Base-by-base conservation (phyloP, 2,113 vertebrate genomes). In the Pedionomus torquatus region DNA sequence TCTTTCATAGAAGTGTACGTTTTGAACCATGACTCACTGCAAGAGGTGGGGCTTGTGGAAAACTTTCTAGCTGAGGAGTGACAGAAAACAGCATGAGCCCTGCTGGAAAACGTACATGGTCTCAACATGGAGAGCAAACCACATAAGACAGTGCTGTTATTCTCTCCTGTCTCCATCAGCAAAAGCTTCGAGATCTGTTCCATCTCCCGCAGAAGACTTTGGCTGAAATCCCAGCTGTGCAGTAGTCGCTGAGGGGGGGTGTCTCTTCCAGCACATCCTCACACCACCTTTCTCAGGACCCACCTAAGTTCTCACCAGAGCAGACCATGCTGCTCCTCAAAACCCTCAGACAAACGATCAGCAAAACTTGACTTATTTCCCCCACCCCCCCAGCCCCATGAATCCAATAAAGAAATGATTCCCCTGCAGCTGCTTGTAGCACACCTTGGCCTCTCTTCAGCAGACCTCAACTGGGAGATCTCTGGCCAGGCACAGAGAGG, bases 211-310 rank as follows among this genome's bases (percentile, higher is more conserved):
- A 1, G 0, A 79, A 28, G 65, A 33, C 33, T 72, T 55, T 65
- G 66, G 63, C 70, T 1, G 0, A 82, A 91, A 63, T 81, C 66
- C 69, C 89, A 94, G 68, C 51, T 55, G 63, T 0, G 0, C 0
- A 0, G 17, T 4, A 51, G 17, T 49, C 28, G 1, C 58, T 3
- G 2, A 17, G 28, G 49, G 13, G 31, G n/a, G 49, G 14, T 25
- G 31, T 63, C 35, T 89, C 25, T 74, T 71, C 66, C 75, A 75
- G 44, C 21, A 33, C 41, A 75, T 25, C 31, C 35, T 81, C 69
- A 28, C 0, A 5, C 28, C 77, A 20, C 24, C 37, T 86, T 81
- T 72, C 57, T 55, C 61, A 91, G 85, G 63, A 64, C 20, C 33
- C 61, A 35, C 37, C 35, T 33, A 49, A 61, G 7, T 7, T 83